These are phyloP conservation scores for Platichthys stellatus DNA, from an alignment of 2,113 vertebrate species.

Conservation along the genomic window DNA sequence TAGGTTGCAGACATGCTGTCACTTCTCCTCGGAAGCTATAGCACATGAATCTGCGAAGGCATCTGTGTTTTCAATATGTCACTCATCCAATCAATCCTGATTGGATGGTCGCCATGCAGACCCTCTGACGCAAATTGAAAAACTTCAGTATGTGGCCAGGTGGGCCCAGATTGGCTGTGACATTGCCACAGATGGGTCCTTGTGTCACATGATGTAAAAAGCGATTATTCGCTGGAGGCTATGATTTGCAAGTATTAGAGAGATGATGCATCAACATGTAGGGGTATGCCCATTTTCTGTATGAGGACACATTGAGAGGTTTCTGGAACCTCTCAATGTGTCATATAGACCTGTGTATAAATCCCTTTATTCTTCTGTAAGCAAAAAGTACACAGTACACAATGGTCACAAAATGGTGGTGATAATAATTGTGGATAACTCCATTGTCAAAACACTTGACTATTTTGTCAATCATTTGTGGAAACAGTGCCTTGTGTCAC, in stretches of 20 bases:
- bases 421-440: neutral
- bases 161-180: slow-evolving; percentile 17
- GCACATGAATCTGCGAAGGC: neutral
- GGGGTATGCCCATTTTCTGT: neutral
- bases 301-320: neutral
- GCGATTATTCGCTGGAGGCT: neutral
- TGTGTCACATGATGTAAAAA: neutral
- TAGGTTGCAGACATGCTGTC: too few relatives aligned
- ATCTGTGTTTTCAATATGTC: neutral
- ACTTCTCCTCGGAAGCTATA: neutral
- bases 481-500: neutral
- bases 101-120: neutral
- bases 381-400: neutral
- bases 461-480: neutral
- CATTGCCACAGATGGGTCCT: slow-evolving; percentile 13
- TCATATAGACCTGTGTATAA: neutral
- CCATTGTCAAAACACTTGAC: neutral
- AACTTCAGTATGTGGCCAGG: neutral
- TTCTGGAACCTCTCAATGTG: too few relatives aligned
- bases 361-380: neutral
- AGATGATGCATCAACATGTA: neutral
- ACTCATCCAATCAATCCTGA: too few relatives aligned
- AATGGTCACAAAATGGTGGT: neutral
- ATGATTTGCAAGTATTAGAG: neutral
- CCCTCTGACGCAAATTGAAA: neutral